Evolutionary conservation across 2,797 vertebrate species (phyloP).

Genomic region (Salarias fasciatus): DNA sequence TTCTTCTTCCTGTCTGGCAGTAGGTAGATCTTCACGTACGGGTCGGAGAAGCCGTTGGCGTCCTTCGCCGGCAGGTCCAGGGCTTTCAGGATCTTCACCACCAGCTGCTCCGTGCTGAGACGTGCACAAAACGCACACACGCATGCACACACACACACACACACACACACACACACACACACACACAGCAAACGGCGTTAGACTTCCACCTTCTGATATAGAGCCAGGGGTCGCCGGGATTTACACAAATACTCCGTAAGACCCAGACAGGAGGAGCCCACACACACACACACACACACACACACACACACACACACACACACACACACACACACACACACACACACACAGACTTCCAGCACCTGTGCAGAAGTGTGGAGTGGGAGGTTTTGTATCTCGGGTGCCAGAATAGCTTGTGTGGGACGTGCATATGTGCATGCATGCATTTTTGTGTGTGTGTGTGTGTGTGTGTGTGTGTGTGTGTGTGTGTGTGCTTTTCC

Average conservation of each 20-base stretch:
- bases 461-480: conserved; percentile 16
- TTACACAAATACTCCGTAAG: conserved; percentile 24
- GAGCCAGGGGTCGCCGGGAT: conserved; percentile 13
- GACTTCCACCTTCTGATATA: conserved; percentile 8
- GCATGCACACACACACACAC: conserved; percentile 18
- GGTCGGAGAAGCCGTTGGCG: conserved; percentile 93
- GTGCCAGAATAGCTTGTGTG: conserved; percentile 23
- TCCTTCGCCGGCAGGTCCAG: conserved; percentile 93
- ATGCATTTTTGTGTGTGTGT: conserved; percentile 22
- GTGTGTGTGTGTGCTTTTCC: conserved; percentile 29
- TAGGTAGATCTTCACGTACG: conserved; percentile 95
- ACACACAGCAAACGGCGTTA: conserved; percentile 10
- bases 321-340: conserved; percentile 17
- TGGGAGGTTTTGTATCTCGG: conserved; percentile 51
- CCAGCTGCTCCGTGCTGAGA: conserved; percentile 90
- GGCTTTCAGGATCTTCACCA: conserved; percentile 92
- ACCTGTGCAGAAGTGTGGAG: not conserved
- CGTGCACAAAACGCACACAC: conserved; percentile 36
- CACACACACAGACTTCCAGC: conserved; percentile 22
- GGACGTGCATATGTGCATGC: conserved; percentile 18
- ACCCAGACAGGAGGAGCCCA: conserved; percentile 50
- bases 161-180: conserved; percentile 27
- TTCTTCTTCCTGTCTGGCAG: conserved; percentile 96
- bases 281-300: conserved; percentile 26
- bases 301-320: conserved; percentile 23